Evolutionary conservation across 1,140 invertebrate species (phyloP).

Genomic region (Lepidostoma basale): DNA sequence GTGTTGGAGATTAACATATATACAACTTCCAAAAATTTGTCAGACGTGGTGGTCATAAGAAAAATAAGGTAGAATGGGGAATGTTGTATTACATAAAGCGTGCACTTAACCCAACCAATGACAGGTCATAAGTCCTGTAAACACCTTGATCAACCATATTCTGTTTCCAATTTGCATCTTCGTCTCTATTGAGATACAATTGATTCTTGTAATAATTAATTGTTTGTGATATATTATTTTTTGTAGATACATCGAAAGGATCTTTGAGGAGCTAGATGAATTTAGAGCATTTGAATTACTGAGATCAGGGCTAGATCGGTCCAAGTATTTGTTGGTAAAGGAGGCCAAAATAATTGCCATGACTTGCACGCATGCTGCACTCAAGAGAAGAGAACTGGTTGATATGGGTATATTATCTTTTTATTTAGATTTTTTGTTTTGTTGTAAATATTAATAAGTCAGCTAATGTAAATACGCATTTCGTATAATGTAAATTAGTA

Average conservation of each 20-base stretch:
- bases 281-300: constrained; percentile 97
- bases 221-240: neutral
- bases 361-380: constrained; percentile 99
- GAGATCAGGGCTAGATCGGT: constrained; percentile 91
- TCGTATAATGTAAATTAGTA: neutral
- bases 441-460: neutral
- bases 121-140: no score
- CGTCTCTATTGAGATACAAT: no score
- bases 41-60: no score
- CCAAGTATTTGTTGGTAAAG: constrained; percentile 95
- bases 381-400: constrained; percentile 95
- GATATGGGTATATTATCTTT: constrained; percentile 72
- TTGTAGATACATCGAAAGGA: constrained; percentile 86
- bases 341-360: constrained; percentile 99
- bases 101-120: no score
- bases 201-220: no score
- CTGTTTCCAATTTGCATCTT: no score
- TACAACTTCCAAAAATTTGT: no score
- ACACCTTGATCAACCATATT: no score
- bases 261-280: constrained; percentile 97
- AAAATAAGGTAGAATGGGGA: no score
- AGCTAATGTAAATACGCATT: neutral
- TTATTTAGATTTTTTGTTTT: neutral
- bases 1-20: no score
- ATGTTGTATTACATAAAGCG: no score